Base-by-base conservation (phyloP, 2,797 vertebrate species). In the Carapus acus region DNA sequence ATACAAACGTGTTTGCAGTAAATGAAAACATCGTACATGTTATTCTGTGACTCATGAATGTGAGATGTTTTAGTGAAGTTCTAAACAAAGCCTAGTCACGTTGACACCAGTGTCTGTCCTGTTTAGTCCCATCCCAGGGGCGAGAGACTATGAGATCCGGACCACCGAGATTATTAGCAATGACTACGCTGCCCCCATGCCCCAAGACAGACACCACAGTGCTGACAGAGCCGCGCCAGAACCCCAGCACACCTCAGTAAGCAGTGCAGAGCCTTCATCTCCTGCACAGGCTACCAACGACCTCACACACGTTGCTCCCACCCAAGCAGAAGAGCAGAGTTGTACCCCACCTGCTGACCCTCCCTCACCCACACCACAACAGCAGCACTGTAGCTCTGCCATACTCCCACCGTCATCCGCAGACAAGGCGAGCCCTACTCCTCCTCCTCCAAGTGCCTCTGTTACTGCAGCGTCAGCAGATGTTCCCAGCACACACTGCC, bases 91-190 rank as follows among this genome's bases (percentile, higher is more conserved):
- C 34, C 6, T 7, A 36, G 3, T 58, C 15, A 46, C 29, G 27
- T n/a, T 69, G 59, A 54, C 14, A 18, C 9, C 44, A 8, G 9
- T 54, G 1, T 69, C 4, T 72, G 19, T 83, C 9, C 33, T 3
- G 57, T 74, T 4, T 16, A 88, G 82, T 55, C 76, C 82, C 45
- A 78, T 79, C 69, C 73, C 79, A 55, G 79, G 69, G 62, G 69
- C 62, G n/a, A 74, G 67, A 43, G 85, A 85, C 21, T 76, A 74
- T 33, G 82, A 86, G 47, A 78, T 83, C 47, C 77, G 81, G 43
- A 84, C 83, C 41, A 87, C 81, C 22, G 86, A 87, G 58, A 82
- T 85, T 48, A 69, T 84, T 22, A 67, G 74, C 72, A 74, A 69
- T 43, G 82, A 83, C 76, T 80, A 58, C 15, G 78, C 75, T 13